A percentile compares a stretch with the other conserved stretches of the same genome.
Evolutionary conservation across 2,888 invertebrate genomes (phyloP).

Genomic region (Crematogaster levior): DNA sequence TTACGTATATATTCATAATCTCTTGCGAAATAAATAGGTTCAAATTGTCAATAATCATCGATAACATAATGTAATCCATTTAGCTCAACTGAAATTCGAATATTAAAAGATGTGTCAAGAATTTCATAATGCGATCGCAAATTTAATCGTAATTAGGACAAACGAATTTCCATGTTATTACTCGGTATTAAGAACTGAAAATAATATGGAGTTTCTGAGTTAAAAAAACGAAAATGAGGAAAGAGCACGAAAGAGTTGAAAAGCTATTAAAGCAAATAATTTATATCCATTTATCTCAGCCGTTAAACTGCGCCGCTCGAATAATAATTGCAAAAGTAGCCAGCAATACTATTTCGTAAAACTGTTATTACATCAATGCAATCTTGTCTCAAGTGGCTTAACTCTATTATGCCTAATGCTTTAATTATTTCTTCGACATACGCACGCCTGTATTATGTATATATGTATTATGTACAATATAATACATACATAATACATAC

Average conservation of each 20-base stretch:
- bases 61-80: not conserved
- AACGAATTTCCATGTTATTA: not conserved
- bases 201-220: not conserved
- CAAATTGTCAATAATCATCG: not conserved
- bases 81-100: not conserved
- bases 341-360: not conserved
- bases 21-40: not conserved
- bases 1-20: not conserved
- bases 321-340: not conserved
- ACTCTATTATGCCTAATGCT: constrained; percentile 15
- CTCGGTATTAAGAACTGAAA: not conserved
- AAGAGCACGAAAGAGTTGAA: not conserved
- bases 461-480: not conserved
- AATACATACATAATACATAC: not conserved
- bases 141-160: not conserved
- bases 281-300: not conserved
- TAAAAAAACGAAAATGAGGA: not conserved
- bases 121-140: not conserved
- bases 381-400: not conserved
- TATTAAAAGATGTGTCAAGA: not conserved
- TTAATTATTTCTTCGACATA: constrained; percentile 30
- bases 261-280: not conserved
- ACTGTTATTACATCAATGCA: not conserved
- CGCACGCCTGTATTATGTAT: not conserved
- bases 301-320: not conserved